These are phyloP conservation scores for Hippocampus mohnikei DNA, from an alignment of 2,113 vertebrate species.

Conservation along the genomic window DNA sequence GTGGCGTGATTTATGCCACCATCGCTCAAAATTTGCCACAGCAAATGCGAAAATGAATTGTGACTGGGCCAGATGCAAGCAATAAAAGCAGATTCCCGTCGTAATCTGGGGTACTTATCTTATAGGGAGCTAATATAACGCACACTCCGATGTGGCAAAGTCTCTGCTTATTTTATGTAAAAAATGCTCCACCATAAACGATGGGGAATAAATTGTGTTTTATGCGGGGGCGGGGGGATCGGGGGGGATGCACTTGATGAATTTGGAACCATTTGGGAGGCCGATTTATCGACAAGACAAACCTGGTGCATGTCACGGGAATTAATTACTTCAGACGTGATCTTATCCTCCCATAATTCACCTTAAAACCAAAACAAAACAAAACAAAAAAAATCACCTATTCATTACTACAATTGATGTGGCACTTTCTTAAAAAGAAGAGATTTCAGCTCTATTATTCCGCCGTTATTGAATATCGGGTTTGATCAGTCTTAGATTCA, in stretches of 20 bases:
- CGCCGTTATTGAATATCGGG: no score
- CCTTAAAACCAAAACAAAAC: conserved; percentile 95
- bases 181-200: conserved; percentile 85
- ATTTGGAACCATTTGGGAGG: conserved; percentile 99
- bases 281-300: conserved; percentile 99
- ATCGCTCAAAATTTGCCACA: conserved; percentile 99
- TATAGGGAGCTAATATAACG: conserved; percentile 99
- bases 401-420: background rate
- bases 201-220: conserved; percentile 99
- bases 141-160: conserved; percentile 95
- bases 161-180: conserved; percentile 87
- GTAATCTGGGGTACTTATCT: conserved; percentile 99
- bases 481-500: no score
- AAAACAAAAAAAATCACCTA: conserved; percentile 99
- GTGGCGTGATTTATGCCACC: conserved; percentile 99
- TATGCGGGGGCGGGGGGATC: conserved; percentile 83
- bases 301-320: conserved; percentile 99
- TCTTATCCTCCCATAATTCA: conserved; percentile 96
- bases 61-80: conserved; percentile 99
- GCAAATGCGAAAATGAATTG: conserved; percentile 99
- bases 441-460: no score
- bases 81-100: conserved; percentile 99
- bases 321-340: conserved; percentile 99
- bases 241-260: conserved; percentile 83
- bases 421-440: no score